These are phyloP conservation scores for Collichthys lucidus DNA, from an alignment of 2,113 vertebrate genomes.

Conservation along the genomic window DNA sequence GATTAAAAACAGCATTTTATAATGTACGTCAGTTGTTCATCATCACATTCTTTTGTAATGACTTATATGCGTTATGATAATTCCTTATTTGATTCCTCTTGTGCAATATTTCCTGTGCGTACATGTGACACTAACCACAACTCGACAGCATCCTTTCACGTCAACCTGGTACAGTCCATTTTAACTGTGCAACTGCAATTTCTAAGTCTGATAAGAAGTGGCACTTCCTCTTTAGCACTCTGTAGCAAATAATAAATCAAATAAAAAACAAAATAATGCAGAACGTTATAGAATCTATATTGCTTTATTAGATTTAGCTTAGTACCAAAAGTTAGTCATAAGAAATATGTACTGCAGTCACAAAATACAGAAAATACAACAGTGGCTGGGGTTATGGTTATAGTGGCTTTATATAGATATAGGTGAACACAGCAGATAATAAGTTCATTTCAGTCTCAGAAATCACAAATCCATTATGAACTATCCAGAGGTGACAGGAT, in stretches of 20 bases:
- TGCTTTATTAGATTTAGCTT: neutral
- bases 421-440: no score
- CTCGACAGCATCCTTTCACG: neutral
- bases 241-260: neutral
- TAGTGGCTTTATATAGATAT: neutral
- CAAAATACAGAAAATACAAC: neutral
- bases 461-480: no score
- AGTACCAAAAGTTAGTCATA: neutral
- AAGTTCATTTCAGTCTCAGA: no score
- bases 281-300: neutral
- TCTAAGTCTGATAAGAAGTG: neutral
- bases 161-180: neutral
- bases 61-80: neutral
- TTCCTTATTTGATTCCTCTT: neutral
- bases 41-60: neutral
- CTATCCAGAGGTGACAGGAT: no score
- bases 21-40: neutral
- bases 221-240: neutral
- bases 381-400: neutral
- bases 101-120: constrained; percentile 31
- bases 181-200: neutral
- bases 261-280: neutral
- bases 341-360: neutral
- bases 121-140: constrained; percentile 20
- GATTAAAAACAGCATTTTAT: neutral